Conservation (phyloP, 2,888 invertebrate genomes). For the Sarcophaga rosellei region DNA sequence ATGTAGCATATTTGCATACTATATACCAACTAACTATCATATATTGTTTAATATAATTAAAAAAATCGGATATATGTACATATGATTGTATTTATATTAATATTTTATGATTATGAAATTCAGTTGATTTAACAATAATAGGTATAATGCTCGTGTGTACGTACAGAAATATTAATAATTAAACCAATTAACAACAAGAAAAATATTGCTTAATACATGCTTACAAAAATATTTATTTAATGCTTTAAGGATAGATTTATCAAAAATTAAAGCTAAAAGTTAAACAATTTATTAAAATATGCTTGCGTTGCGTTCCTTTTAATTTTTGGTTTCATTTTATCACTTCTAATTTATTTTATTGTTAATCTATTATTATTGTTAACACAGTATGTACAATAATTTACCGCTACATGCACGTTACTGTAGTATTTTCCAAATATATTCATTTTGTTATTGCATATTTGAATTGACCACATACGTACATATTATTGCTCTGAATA, state of each 20-base stretch:
- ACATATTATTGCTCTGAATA: too few species aligned
- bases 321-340: not conserved
- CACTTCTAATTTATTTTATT: slow-evolving; percentile 30
- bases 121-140: not conserved
- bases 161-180: not conserved
- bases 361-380: slow-evolving; percentile 5
- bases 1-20: too few species aligned
- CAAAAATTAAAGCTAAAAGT: slow-evolving; percentile 15
- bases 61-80: not conserved
- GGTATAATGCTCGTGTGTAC: not conserved
- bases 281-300: slow-evolving; percentile 56
- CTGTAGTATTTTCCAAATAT: not conserved
- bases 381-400: not conserved
- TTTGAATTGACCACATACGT: too few species aligned
- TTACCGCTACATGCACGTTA: slow-evolving; percentile 16
- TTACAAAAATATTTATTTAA: not conserved
- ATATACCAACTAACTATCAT: not conserved
- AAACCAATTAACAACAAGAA: too few species aligned
- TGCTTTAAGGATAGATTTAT: not conserved
- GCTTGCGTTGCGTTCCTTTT: slow-evolving; percentile 54
- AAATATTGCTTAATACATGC: not conserved
- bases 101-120: slow-evolving; percentile 1
- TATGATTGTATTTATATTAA: not conserved
- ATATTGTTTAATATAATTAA: slow-evolving; percentile 24
- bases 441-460: too few species aligned